A percentile compares a stretch with the other conserved stretches of the same genome.
Conservation (phyloP, 2,797 vertebrate genomes). For the Lagocephalus sceleratus region DNA sequence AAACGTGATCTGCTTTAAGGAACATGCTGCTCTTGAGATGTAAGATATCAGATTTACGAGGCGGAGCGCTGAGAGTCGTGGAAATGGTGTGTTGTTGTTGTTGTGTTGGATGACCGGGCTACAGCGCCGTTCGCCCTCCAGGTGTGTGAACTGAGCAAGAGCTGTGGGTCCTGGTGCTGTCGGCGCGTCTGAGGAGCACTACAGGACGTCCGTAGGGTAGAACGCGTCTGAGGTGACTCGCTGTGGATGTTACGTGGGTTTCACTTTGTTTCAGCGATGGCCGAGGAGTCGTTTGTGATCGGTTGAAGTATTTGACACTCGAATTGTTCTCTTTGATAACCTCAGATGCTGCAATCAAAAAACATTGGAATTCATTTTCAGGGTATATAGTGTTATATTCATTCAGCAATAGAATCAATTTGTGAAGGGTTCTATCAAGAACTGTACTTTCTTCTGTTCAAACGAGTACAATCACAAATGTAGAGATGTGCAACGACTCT, state of each 20-base stretch:
- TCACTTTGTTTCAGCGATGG: constrained; percentile 17
- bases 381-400: constrained; percentile 18
- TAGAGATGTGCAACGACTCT: constrained; percentile 14
- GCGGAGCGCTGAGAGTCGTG: constrained; percentile 60
- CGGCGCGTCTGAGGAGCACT: not conserved
- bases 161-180: not conserved
- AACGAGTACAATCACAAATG: constrained; percentile 10
- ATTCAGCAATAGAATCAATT: constrained; percentile 32
- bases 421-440: constrained; percentile 5
- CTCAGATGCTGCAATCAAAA: constrained; percentile 18
- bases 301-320: constrained; percentile 21
- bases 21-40: constrained; percentile 64
- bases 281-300: constrained; percentile 3
- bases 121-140: too few relatives aligned
- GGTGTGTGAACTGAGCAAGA: not conserved
- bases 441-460: constrained; percentile 15
- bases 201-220: constrained; percentile 9
- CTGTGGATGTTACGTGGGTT: constrained; percentile 11
- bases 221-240: constrained; percentile 21
- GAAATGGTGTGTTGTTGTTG: constrained; percentile 39
- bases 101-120: not conserved
- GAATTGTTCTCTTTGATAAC: constrained; percentile 15
- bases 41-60: constrained; percentile 60
- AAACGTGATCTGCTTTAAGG: constrained; percentile 35
- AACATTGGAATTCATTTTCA: constrained; percentile 19